Percentiles rank a stretch among this genome's conserved stretches.
phyloP scores from a whole-genome alignment of 2,888 invertebrate genomes.

The Sialis fuliginosa region DNA sequence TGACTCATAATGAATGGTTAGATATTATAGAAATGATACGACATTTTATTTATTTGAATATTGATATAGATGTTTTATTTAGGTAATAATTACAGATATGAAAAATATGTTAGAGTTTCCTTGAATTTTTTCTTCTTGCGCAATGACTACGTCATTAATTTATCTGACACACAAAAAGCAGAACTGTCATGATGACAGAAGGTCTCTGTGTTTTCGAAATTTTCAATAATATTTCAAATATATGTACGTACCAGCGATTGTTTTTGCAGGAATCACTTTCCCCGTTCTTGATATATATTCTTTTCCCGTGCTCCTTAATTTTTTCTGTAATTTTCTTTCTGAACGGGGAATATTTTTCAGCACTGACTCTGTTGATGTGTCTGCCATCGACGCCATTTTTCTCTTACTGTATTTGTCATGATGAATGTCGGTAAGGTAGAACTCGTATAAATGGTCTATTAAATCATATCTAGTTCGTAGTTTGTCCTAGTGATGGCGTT shows the following conservation, averaged over 20 bases:
- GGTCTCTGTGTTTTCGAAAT: neutral
- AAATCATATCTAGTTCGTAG: no score
- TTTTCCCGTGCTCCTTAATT: conserved; percentile 27
- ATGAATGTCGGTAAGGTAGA: conserved; percentile 1
- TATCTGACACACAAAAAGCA: neutral
- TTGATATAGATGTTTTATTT: no score
- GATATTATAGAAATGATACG: no score
- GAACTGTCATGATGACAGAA: neutral
- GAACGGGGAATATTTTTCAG: conserved; percentile 25
- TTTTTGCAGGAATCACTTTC: conserved; percentile 29
- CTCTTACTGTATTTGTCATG: neutral
- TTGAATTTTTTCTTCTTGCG: no score
- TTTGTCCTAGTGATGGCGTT: no score
- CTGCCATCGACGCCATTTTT: conserved; percentile 27
- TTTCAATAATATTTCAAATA: neutral
- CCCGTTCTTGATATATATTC: conserved; percentile 30
- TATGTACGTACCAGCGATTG: conserved; percentile 25
- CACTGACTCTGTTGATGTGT: conserved; percentile 20
- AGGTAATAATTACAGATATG: no score
- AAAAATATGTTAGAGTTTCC: no score
- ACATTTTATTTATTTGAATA: no score
- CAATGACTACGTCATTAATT: no score
- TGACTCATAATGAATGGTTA: no score
- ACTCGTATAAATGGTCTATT: neutral
- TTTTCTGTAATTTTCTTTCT: conserved; percentile 28